Evolutionary conservation across 2,113 vertebrate species (phyloP).

Genomic region (Peromyscus maniculatus): DNA sequence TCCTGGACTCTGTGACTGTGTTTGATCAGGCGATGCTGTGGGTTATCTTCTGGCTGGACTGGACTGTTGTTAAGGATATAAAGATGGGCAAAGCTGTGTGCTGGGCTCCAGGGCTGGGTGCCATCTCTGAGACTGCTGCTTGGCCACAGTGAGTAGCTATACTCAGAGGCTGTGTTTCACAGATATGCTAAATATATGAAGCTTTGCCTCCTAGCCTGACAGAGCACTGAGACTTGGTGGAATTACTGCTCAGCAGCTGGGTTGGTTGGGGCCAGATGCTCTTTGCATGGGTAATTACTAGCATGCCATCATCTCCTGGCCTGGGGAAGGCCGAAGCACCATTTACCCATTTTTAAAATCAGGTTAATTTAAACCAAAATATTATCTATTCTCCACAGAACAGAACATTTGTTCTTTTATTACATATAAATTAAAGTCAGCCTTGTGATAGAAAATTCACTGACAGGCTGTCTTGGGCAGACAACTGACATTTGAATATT

Average conservation of each 20-base stretch:
- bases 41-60: not conserved
- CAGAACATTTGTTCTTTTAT: slow-evolving; percentile 33
- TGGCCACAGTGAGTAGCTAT: not conserved
- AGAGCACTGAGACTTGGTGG: not conserved
- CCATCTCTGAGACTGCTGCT: not conserved
- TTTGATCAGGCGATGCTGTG: not conserved
- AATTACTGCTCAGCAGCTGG: not conserved
- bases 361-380: slow-evolving; percentile 37
- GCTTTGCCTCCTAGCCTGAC: not conserved
- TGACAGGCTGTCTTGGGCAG: slow-evolving; percentile 13
- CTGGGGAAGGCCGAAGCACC: not conserved
- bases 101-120: not conserved
- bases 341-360: not conserved
- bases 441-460: slow-evolving; percentile 46
- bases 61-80: not conserved
- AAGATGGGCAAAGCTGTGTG: not conserved
- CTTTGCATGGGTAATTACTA: not conserved
- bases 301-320: not conserved
- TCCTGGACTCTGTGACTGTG: not conserved
- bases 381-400: slow-evolving; percentile 30
- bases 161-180: not conserved
- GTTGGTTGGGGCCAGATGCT: not conserved
- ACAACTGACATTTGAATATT: slow-evolving; percentile 54
- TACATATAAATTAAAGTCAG: slow-evolving; percentile 1
- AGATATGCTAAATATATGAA: not conserved